A percentile compares a stretch with the other conserved stretches of the same genome.
Evolutionary conservation across 2,113 vertebrate genomes (phyloP).

Genomic region (Rhegmatorhina hoffmannsi): DNA sequence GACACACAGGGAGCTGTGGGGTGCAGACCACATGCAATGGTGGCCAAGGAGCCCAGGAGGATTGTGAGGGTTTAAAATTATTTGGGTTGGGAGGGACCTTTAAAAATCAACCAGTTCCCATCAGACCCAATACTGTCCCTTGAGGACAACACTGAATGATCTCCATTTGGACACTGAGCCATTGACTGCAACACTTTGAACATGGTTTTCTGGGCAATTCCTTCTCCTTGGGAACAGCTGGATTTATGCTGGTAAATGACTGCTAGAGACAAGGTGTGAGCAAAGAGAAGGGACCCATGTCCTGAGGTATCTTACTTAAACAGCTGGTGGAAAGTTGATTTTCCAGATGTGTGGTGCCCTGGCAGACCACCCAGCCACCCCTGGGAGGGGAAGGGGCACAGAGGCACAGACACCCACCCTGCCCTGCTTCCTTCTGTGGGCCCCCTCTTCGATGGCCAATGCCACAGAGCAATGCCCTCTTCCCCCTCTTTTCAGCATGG

Average conservation of each 20-base stretch:
- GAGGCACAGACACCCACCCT: background rate
- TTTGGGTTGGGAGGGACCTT: background rate
- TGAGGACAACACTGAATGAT: background rate
- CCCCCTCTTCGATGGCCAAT: background rate
- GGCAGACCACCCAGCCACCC: background rate
- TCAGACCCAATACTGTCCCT: background rate
- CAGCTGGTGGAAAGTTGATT: background rate
- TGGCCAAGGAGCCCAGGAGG: background rate
- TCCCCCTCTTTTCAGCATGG: background rate
- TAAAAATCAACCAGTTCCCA: background rate
- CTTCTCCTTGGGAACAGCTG: rapidly evolving
- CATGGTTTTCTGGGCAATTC: rapidly evolving
- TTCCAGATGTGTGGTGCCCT: background rate
- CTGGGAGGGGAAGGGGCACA: background rate
- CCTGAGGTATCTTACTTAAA: background rate
- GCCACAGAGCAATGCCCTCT: rapidly evolving
- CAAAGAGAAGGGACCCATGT: background rate
- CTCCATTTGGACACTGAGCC: background rate
- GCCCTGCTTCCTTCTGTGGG: background rate
- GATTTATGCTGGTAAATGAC: background rate
- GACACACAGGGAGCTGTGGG: rapidly evolving
- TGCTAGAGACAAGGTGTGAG: background rate
- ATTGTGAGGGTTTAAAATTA: background rate
- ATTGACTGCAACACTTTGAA: background rate
- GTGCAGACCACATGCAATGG: rapidly evolving